Evolutionary conservation across 2,113 vertebrate species (phyloP), one percentile per base, ranked within the genome.

Genomic region (Actenoides hombroni): DNA sequence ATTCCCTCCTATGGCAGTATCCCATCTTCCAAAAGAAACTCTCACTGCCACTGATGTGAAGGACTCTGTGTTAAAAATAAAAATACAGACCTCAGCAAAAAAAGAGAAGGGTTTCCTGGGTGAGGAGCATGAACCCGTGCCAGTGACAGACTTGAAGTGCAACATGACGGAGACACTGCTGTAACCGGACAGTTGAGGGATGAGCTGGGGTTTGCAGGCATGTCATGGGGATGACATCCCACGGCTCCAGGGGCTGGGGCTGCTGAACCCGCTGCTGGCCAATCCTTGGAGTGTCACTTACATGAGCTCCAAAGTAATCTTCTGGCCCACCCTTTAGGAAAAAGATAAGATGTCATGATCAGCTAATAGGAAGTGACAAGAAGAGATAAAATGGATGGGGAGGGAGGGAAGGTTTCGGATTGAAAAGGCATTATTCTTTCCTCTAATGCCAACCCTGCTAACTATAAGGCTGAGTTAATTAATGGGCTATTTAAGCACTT

Each of bases 311-410:
- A 94, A 98, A 98, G 97, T 97, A 98, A 98, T 98, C 97, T 97
- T 96, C 96, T 97, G 97, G 97, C 96, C 98, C 91, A 82, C 97
- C 98, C 98, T 98, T 98, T 96, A 97, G 98, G 98, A 98, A 97
- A 98, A 96, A 97, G 97, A 98, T 97, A 97, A 98, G 97, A 98
- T 97, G 98, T 98, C 98, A 98, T 67, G 94, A 98, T 97, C 97
- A 95, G 95, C 97, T 98, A 98, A 98, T 98, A 96, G 97, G 96
- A 98, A 98, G 96, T 98, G 98, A 98, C 98, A 98, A 97, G 98
- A 97, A 95, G 96, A 97, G 96, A 97, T 93, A 97, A 92, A 98
- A 97, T 96, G 95, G 97, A 97, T 97, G 81, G 74, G 85, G 96
- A 97, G 93, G 88, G 96, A 96, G 95, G 90, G 96, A 95, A 97